Percentiles rank a stretch among this genome's conserved stretches.
These are phyloP conservation scores for Emydoidea blandingii DNA, from an alignment of 2,797 vertebrate genomes.

Conservation along the genomic window DNA sequence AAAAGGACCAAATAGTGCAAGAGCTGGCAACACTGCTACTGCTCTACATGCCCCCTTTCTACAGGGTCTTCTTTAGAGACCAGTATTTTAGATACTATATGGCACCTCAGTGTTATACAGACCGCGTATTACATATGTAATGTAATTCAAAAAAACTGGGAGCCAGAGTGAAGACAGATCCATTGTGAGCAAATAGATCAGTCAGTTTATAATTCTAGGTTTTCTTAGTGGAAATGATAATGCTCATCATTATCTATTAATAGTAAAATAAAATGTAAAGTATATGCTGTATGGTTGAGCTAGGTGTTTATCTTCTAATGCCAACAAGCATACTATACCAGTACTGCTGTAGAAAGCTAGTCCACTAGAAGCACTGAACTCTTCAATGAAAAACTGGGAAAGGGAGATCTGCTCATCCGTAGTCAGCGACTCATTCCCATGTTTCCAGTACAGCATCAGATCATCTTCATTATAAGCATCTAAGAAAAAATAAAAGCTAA, in stretches of 20 bases:
- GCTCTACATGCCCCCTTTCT: not conserved
- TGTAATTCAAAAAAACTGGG: not conserved
- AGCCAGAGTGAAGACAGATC: not conserved
- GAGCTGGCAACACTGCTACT: not conserved
- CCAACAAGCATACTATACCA: constrained; percentile 79
- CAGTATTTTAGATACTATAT: not conserved
- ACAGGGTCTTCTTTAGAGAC: not conserved
- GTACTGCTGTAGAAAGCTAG: constrained; percentile 96
- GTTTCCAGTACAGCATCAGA: constrained; percentile 95
- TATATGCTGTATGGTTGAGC: not conserved
- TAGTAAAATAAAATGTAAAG: not conserved
- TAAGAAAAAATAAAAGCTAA: constrained; percentile 71
- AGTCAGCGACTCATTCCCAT: constrained; percentile 92
- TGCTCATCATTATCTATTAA: not conserved
- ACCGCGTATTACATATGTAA: not conserved
- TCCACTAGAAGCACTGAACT: constrained; percentile 94
- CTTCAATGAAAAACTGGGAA: constrained; percentile 95
- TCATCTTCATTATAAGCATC: constrained; percentile 96
- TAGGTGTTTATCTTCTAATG: not conserved
- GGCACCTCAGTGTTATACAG: not conserved
- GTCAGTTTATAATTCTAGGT: not conserved
- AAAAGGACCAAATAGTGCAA: not conserved
- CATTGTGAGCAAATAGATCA: not conserved
- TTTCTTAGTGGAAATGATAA: not conserved
- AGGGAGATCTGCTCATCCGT: constrained; percentile 93